Conservation (phyloP, 2,888 invertebrate species). For the Drosophila gaucha region DNA sequence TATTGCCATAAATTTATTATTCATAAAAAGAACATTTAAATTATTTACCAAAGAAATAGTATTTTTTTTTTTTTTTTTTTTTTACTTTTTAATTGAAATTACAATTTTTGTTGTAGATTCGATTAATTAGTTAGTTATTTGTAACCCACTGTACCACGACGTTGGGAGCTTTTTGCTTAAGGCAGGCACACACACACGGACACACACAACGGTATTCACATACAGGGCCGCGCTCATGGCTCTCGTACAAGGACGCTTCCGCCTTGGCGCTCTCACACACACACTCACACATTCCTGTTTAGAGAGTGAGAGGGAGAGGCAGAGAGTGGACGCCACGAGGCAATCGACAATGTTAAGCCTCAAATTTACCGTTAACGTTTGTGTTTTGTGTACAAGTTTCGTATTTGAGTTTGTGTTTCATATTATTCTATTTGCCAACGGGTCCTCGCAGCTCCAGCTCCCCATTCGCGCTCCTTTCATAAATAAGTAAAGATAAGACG, state of each 20-base stretch:
- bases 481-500: constrained; percentile 46
- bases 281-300: neutral
- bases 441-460: constrained; percentile 32
- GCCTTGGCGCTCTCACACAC: constrained; percentile 49
- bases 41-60: neutral
- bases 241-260: constrained; percentile 71
- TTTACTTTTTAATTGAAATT: too few species aligned
- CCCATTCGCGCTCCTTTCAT: constrained; percentile 9
- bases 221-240: constrained; percentile 53
- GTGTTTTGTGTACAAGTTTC: constrained; percentile 55
- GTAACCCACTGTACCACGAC: constrained; percentile 46
- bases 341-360: constrained; percentile 56
- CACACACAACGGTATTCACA: constrained; percentile 12
- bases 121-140: neutral
- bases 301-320: neutral
- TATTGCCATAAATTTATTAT: too few species aligned
- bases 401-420: constrained; percentile 67
- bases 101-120: neutral
- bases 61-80: too few species aligned
- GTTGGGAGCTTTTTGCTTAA: constrained; percentile 46
- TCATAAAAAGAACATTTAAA: too few species aligned
- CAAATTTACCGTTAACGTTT: constrained; percentile 74
- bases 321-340: constrained; percentile 35
- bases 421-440: constrained; percentile 64
- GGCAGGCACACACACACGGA: constrained; percentile 16